phyloP scores from a whole-genome alignment of 2,797 vertebrate species.

The Dromococcyx pavoninus region DNA sequence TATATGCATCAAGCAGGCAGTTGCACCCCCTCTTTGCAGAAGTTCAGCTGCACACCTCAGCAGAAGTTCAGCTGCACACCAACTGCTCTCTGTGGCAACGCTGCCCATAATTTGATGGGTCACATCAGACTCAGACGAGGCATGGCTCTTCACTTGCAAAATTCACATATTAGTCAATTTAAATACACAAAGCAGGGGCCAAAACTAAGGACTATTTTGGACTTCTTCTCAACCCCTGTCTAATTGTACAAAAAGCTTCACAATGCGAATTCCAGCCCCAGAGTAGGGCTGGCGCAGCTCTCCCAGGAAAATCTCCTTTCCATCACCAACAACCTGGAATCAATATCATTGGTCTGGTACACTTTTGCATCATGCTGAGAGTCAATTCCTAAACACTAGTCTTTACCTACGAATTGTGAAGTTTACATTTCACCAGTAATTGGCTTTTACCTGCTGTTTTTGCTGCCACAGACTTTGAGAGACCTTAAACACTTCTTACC shows the following conservation, averaged over 20 bases:
- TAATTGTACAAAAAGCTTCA: neutral
- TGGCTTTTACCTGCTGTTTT: neutral
- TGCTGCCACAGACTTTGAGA: neutral
- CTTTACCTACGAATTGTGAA: neutral
- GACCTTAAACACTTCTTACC: neutral
- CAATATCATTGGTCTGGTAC: neutral
- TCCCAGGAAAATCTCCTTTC: neutral
- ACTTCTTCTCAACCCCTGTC: fast-evolving
- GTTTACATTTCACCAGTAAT: neutral
- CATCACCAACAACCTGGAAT: neutral
- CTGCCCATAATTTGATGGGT: neutral
- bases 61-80: neutral
- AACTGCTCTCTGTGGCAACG: neutral
- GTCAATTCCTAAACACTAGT: neutral
- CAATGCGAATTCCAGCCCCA: neutral
- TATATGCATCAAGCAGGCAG: fast-evolving
- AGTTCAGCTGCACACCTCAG: neutral
- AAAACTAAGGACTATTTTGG: neutral
- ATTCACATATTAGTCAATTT: neutral
- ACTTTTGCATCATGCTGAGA: neutral
- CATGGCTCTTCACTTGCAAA: neutral
- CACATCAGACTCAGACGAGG: neutral
- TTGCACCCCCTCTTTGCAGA: neutral
- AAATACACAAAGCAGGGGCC: neutral
- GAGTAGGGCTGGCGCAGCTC: neutral